Evolutionary conservation across 2,888 invertebrate genomes (phyloP).

Genomic region (Eulithis prunata): DNA sequence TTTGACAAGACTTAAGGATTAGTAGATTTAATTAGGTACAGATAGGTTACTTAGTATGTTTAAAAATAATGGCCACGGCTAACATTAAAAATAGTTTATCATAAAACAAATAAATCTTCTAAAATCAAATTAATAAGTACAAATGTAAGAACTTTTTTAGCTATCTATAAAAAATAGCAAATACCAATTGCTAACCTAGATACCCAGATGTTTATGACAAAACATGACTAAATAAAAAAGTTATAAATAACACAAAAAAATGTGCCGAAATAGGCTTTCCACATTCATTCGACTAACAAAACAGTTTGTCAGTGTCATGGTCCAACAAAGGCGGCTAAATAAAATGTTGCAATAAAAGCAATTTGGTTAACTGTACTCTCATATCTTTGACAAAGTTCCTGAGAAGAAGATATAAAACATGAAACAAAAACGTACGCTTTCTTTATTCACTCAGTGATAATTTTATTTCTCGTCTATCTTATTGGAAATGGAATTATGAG

Average conservation of each 20-base stretch:
- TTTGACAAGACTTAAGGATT: not conserved
- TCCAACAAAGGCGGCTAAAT: slow-evolving; percentile 49
- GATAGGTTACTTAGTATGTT: too few species aligned
- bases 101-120: too few species aligned
- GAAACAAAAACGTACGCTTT: slow-evolving; percentile 44
- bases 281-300: slow-evolving; percentile 49
- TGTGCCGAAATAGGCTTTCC: slow-evolving; percentile 39
- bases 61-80: too few species aligned
- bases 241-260: slow-evolving; percentile 31
- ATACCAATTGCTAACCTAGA: too few species aligned
- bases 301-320: slow-evolving; percentile 50
- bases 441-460: slow-evolving; percentile 48
- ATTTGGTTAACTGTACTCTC: slow-evolving; percentile 59
- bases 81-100: too few species aligned
- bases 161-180: too few species aligned
- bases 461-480: slow-evolving; percentile 42
- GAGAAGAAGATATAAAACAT: slow-evolving; percentile 47
- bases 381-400: slow-evolving; percentile 51
- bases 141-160: too few species aligned
- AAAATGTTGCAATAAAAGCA: slow-evolving; percentile 57
- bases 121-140: too few species aligned
- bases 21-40: too few species aligned
- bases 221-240: slow-evolving; percentile 21
- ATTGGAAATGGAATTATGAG: slow-evolving; percentile 50
- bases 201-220: not conserved